Percentiles rank a stretch among this genome's conserved stretches.
Evolutionary conservation across 2,797 vertebrate genomes (phyloP).

Genomic region (Botia kubotai): DNA sequence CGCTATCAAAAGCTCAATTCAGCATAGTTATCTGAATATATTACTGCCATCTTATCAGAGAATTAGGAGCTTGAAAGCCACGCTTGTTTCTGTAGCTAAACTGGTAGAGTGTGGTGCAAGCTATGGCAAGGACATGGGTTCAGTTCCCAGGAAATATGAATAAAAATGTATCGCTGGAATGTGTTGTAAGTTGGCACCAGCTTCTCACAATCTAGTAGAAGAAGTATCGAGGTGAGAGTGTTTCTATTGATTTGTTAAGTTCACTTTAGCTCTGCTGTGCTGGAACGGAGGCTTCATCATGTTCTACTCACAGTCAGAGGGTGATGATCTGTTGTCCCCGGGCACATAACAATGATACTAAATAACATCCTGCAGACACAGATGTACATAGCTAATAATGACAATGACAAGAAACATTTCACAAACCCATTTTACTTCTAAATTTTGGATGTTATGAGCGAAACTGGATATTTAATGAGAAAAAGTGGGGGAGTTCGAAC

Average conservation of each 20-base stretch:
- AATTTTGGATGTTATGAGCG: too few species aligned
- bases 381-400: background rate
- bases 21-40: background rate
- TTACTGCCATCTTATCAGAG: background rate
- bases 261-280: background rate
- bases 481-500: too few species aligned
- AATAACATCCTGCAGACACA: background rate
- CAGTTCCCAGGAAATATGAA: background rate
- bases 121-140: background rate
- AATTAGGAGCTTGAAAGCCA: background rate
- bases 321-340: background rate
- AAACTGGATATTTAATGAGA: too few species aligned
- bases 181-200: background rate
- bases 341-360: background rate
- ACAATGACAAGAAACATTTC: background rate
- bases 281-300: background rate
- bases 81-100: background rate
- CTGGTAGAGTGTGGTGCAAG: background rate
- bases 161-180: background rate
- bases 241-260: constrained; percentile 15
- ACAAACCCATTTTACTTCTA: background rate
- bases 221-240: background rate
- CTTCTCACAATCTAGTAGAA: background rate
- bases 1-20: background rate
- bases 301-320: background rate